Evolutionary conservation across 2,113 vertebrate species (phyloP).

Genomic region (Rousettus leschenaultii): DNA sequence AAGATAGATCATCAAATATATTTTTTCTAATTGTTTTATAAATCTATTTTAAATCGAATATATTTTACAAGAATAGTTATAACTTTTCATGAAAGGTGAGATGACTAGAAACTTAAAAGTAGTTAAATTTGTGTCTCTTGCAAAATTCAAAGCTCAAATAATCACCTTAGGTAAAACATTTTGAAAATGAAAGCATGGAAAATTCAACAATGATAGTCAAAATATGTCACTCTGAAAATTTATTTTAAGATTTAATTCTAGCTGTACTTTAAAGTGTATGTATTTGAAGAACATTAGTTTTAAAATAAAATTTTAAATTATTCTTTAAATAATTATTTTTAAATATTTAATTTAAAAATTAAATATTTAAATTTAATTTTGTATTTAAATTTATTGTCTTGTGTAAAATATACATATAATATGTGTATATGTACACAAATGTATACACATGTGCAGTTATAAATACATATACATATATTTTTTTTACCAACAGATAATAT

Average conservation of each 20-base stretch:
- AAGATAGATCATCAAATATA: neutral
- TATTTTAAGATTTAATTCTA: constrained; percentile 26
- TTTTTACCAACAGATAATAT: neutral
- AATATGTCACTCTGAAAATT: neutral
- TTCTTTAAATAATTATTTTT: neutral
- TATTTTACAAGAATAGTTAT: neutral
- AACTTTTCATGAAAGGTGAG: neutral
- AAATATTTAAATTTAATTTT: neutral
- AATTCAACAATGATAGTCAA: neutral
- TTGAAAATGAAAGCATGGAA: neutral
- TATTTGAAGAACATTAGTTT: constrained; percentile 22
- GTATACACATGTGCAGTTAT: neutral
- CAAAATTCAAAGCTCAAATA: constrained; percentile 13
- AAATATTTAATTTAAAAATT: neutral
- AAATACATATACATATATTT: neutral
- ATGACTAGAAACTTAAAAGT: neutral
- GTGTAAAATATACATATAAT: neutral
- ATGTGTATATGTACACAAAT: neutral
- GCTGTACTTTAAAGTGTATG: neutral
- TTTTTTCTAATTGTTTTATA: neutral
- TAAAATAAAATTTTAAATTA: constrained; percentile 1
- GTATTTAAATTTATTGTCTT: neutral
- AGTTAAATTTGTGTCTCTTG: neutral
- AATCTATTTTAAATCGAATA: neutral
- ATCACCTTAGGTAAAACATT: neutral